Conservation (phyloP, 2,113 vertebrate genomes). For the Condylura cristata region DNA sequence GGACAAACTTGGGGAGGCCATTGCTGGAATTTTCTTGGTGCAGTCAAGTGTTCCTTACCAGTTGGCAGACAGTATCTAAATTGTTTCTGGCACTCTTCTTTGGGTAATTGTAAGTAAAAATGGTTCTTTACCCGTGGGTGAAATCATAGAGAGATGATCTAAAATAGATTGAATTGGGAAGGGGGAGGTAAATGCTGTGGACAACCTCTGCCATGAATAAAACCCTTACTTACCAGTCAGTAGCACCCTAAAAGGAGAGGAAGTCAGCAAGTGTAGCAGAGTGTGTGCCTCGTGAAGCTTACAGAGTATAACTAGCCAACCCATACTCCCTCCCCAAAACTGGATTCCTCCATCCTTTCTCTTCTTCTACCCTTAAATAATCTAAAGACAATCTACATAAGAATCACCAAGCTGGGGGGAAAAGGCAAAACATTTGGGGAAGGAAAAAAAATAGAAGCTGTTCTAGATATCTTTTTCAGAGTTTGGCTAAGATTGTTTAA, state of each 20-base stretch:
- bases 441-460: slow-evolving; percentile 62
- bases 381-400: background rate
- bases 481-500: slow-evolving; percentile 53
- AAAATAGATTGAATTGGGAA: background rate
- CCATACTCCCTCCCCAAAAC: slow-evolving; percentile 16
- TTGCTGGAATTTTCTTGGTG: slow-evolving; percentile 10
- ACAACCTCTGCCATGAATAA: background rate
- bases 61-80: background rate
- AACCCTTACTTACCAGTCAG: background rate
- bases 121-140: background rate
- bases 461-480: slow-evolving; percentile 61
- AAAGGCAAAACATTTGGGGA: slow-evolving; percentile 61
- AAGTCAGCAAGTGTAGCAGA: background rate
- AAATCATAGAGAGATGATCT: background rate
- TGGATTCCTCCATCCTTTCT: background rate
- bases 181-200: background rate
- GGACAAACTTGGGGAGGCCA: slow-evolving; percentile 19
- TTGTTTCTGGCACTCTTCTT: background rate
- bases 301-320: background rate
- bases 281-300: slow-evolving; percentile 17
- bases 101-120: slow-evolving; percentile 11
- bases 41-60: slow-evolving; percentile 37
- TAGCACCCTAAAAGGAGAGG: background rate
- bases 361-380: background rate
- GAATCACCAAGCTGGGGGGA: slow-evolving; percentile 26